Evolutionary conservation across 1,140 invertebrate genomes (phyloP), one percentile per base, ranked within the genome.

Genomic region (Heliconius melpomene): DNA sequence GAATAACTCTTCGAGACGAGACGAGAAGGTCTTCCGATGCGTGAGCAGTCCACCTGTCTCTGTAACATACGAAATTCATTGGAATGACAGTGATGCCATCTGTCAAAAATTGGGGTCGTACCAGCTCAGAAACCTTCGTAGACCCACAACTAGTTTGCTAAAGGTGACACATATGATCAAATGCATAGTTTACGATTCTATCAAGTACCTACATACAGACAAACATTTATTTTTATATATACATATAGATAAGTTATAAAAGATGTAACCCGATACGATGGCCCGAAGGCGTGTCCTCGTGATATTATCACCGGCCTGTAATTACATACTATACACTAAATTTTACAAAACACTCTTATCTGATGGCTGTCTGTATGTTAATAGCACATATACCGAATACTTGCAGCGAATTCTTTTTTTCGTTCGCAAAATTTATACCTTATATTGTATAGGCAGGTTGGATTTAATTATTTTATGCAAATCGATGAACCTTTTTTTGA

Each of bases 281-380:
- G 84, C 79, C 82, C 75, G 85, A 81, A 82, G 90, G 90, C 89
- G 89, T 91, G 90, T 86, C 88, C 79, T 83, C 79, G 71, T 74
- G 90, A 90, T 90, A 74, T 74, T 92, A 92, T 92, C 90, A 75
- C 70, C n/a, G 36, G 50, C 81, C 85, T 82, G 88, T 92, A 90
- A 91, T 91, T 91, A 91, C 84, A 89, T 79, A 85, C 86, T 85
- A 87, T 90, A 84, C 89, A 92, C 88, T 90, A 91, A 91, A 91
- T 91, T 92, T 92, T 89, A 89, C 90, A 92, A 92, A 91, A 87
- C 79, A 83, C 76, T 80, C 79, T 89, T 92, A 92, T 92, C 90
- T 85, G 90, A 92, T 92, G 86, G 74, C 81, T 82, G 83, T 84
- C 85, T 86, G 89, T 90, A 90, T 92, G 89, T 91, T 92, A 92